These are phyloP conservation scores for Sinhomidia bicolor DNA, from an alignment of 2,888 invertebrate genomes.

Conservation along the genomic window DNA sequence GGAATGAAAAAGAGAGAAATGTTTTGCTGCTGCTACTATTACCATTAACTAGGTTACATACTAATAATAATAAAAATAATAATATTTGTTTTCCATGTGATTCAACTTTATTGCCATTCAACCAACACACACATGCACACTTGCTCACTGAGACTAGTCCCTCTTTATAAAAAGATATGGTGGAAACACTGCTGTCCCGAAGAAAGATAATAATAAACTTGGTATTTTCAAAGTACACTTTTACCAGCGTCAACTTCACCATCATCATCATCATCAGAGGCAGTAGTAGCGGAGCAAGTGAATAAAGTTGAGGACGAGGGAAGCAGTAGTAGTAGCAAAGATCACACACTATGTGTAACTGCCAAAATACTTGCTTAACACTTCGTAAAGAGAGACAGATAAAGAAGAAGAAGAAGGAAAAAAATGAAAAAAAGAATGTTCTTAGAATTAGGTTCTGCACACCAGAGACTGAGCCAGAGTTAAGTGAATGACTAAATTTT, in stretches of 20 bases:
- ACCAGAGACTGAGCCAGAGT: conserved; percentile 33
- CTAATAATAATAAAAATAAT: no score
- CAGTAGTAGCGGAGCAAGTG: not conserved
- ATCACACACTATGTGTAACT: conserved; percentile 54
- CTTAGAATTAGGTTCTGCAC: conserved; percentile 67
- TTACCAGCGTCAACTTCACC: conserved; percentile 17
- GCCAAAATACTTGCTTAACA: conserved; percentile 68
- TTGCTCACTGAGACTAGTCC: conserved; percentile 30
- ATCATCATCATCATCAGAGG: not conserved
- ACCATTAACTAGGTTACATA: conserved; percentile 14
- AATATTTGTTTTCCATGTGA: conserved; percentile 27
- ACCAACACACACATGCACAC: not conserved
- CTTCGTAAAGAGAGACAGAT: conserved; percentile 44
- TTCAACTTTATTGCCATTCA: conserved; percentile 47
- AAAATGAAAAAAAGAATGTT: conserved; percentile 59
- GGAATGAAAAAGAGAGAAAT: not conserved
- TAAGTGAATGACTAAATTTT: conserved; percentile 70
- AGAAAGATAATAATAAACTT: conserved; percentile 62
- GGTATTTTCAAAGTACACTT: conserved; percentile 32
- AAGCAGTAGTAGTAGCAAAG: conserved; percentile 29
- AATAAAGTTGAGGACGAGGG: conserved; percentile 28
- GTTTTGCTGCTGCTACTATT: not conserved
- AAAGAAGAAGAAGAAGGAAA: conserved; percentile 25
- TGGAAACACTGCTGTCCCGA: conserved; percentile 37
- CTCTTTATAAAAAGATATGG: conserved; percentile 43